phyloP scores from a whole-genome alignment of 1,140 invertebrate species.

The Sesamia nonagrioides region DNA sequence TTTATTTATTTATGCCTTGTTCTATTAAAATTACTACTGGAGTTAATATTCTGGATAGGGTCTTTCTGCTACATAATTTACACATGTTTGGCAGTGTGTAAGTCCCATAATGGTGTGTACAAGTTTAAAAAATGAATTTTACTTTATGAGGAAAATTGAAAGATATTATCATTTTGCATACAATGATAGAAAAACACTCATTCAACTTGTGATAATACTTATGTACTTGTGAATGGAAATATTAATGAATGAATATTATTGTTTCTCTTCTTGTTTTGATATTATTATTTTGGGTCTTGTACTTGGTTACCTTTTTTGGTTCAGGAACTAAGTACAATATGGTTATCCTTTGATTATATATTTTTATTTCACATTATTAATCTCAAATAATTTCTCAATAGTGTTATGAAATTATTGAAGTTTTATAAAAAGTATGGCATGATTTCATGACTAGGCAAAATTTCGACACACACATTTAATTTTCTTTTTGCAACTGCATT shows the following conservation, averaged over 20 bases:
- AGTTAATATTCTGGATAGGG: background rate
- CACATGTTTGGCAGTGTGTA: background rate
- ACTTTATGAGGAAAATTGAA: conserved; percentile 11
- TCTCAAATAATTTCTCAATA: no score
- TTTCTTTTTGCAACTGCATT: no score
- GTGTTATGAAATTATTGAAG: no score
- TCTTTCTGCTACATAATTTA: background rate
- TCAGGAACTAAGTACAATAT: no score
- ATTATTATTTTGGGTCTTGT: no score
- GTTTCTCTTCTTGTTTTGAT: background rate
- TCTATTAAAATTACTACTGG: background rate
- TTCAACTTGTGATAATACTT: conserved; percentile 2
- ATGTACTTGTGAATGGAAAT: background rate
- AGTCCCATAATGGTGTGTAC: background rate
- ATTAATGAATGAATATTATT: background rate
- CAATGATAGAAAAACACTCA: conserved; percentile 2
- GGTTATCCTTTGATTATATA: no score
- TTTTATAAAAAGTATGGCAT: no score
- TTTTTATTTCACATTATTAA: no score
- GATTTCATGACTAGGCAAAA: no score
- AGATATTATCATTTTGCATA: conserved; percentile 22
- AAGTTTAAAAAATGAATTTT: conserved; percentile 1
- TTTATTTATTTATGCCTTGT: no score
- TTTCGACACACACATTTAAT: no score
- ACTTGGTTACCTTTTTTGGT: no score